Evolutionary conservation across 1,140 invertebrate genomes (phyloP).

Genomic region (Scaptomyza montana): DNA sequence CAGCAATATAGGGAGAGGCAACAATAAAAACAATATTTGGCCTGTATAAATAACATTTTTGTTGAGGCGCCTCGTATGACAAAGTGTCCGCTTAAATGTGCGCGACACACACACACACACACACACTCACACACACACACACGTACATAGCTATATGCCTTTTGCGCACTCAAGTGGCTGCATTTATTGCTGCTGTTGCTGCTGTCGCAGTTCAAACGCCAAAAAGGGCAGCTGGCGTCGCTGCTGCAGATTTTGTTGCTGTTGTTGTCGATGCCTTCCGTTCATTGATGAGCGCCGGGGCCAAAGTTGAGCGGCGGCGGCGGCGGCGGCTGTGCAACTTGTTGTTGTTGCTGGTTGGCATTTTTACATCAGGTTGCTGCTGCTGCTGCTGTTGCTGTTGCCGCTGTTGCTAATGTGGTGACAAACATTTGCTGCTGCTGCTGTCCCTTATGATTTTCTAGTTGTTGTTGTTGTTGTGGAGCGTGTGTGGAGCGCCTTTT

Average conservation of each 20-base stretch:
- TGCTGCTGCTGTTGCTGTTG: conserved; percentile 24
- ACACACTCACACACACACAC: conserved; percentile 26
- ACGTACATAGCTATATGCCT: conserved; percentile 42
- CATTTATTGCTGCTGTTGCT: conserved; percentile 50
- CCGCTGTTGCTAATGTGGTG: conserved; percentile 25
- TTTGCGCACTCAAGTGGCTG: conserved; percentile 76
- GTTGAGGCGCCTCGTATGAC: conserved; percentile 77
- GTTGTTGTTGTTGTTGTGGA: conserved; percentile 39
- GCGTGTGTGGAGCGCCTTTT: conserved; percentile 47
- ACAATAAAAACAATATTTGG: conserved; percentile 24
- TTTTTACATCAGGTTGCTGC: conserved; percentile 47
- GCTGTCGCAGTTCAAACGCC: conserved; percentile 12
- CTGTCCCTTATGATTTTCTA: conserved; percentile 46
- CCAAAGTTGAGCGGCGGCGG: conserved; percentile 61
- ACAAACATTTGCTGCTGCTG: conserved; percentile 60
- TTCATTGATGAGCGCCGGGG: conserved; percentile 69
- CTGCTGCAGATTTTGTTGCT: conserved; percentile 42
- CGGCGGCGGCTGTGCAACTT: no score
- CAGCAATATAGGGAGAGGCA: conserved; percentile 15
- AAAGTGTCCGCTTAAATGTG: conserved; percentile 75
- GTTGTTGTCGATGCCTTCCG: conserved; percentile 57
- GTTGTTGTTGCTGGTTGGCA: conserved; percentile 43
- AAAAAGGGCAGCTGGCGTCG: conserved; percentile 5
- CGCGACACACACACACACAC: conserved; percentile 49
- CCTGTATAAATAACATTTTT: conserved; percentile 76